Base-by-base conservation (phyloP, 2,888 invertebrate species). In the Linnaemya tessellans region DNA sequence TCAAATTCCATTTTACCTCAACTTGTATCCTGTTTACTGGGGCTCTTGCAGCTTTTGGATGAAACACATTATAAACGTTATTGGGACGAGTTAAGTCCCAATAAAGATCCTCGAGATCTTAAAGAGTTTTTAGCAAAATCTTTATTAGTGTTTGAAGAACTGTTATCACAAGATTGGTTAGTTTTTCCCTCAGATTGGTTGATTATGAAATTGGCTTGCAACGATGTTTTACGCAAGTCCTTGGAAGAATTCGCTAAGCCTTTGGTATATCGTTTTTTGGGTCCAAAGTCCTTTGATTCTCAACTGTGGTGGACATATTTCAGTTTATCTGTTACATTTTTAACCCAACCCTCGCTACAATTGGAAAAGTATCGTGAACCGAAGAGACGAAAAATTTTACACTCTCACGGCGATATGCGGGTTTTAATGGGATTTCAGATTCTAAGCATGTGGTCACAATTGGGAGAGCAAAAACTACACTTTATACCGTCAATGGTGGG, bases 401-500 rank as follows among this genome's bases (percentile, higher is more conserved):
- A 96, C 89, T 96, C 95, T 79, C 96, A 97, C 90, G 96, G 96
- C 1, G 97, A 98, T 90, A 97, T 98, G 98, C 94, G 98, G 75
- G 97, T 98, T 2, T 94, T 96, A 18, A 98, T 98, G 95, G 98
- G 98, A 38, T 96, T 97, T 90, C 97, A 98, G 90, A 97, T 98
- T 87, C 94, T 98, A 11, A 96, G 97, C 25, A 97, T 97, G 93
- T 98, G 98, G 98, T 96, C 96, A 38, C 96, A 97, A 89, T 93
- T 98, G 84, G 97, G 97, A 94, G 96, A 97, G 73, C 96, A 97
- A 56, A 98, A 98, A 91, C 93, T 97, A 2, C 96, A 97, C 91
- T 96, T 98, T 88, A 97, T 98, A 87, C 98, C 98, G 0, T 96
- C 96, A 0, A 97, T 98, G 94, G 98, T 98, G 9, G 98, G 98